Evolutionary conservation across 2,888 invertebrate species (phyloP).

Genomic region (Cheilosia vulpina): DNA sequence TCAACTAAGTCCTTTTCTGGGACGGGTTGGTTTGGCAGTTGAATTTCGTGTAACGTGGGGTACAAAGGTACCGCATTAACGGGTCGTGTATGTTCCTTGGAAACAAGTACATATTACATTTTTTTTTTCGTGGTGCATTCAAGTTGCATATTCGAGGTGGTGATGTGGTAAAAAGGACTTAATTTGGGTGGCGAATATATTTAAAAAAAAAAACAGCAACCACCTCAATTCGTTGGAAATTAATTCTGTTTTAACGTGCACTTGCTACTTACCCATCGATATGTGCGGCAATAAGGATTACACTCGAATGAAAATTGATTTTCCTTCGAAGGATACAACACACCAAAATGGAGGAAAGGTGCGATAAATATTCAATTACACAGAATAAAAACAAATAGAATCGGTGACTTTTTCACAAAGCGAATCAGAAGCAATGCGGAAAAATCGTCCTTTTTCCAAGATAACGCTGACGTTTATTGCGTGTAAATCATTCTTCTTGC

Average conservation of each 20-base stretch:
- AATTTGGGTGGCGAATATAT: slow-evolving; percentile 3
- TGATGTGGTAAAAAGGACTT: slow-evolving; percentile 38
- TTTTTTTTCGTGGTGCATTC: slow-evolving; percentile 45
- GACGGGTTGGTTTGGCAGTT: slow-evolving; percentile 67
- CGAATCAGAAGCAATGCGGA: background rate
- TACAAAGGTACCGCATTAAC: slow-evolving; percentile 55
- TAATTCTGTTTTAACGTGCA: slow-evolving; percentile 38
- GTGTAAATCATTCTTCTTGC: slow-evolving; percentile 32
- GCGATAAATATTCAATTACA: slow-evolving; percentile 9
- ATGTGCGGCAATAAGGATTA: slow-evolving; percentile 23
- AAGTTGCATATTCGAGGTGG: slow-evolving; percentile 71
- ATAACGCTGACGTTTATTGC: slow-evolving; percentile 59
- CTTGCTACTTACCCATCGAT: slow-evolving; percentile 19
- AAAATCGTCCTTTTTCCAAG: slow-evolving; percentile 35
- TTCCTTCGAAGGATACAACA: slow-evolving; percentile 32
- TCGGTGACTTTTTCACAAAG: slow-evolving; percentile 7
- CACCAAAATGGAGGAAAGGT: slow-evolving; percentile 59
- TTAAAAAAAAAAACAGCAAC: background rate
- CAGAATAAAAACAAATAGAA: background rate
- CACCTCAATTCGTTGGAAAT: slow-evolving; percentile 31
- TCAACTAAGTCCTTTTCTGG: slow-evolving; percentile 68
- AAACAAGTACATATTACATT: slow-evolving; percentile 27
- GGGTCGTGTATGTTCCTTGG: slow-evolving; percentile 53
- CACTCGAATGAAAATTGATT: slow-evolving; percentile 2
- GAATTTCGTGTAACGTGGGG: slow-evolving; percentile 63